Evolutionary conservation across 1,140 invertebrate genomes (phyloP), one percentile per base, ranked within the genome.

Genomic region (Heliconius eleuchia): DNA sequence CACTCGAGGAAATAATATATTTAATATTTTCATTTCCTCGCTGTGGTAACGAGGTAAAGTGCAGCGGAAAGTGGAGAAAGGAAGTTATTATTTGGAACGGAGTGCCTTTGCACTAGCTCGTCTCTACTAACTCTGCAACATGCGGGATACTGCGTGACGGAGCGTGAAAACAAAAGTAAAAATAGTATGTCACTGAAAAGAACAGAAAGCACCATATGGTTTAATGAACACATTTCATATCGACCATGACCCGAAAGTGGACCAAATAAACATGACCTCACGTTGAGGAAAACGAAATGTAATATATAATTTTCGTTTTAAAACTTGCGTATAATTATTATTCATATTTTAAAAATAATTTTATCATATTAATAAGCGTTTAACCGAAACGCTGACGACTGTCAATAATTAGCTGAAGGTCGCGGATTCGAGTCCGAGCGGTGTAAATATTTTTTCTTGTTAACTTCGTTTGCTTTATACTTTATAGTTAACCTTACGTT

Each of bases 201-300:
- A 57, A 11, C n/a, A 57, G 8, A 23, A 57, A 57, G 19, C 9
- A 57, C 55, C 74, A 76, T 76, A 76, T 76, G 74, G 57, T 39
- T 46, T 60, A 57, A 18, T 66, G 57, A 66, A 66, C 55, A 75
- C 55, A 76, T 66, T 66, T 46, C 11, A n/a, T 57, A 60, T 5
- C 13, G 57, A 4, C 74, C 73, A 37, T 76, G 74, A 76, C 74
- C 74, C 18, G 55, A 76, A 76, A 76, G 55, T 42, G 74, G 37
- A 74, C 73, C 8, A 76, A 57, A 76, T 76, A 66, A 57, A 57
- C 42, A 39, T 18, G 74, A 76, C 57, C 74, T 76, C 66, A 76
- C 23, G 66, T 66, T 46, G 16, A 76, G 74, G 74, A 70, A 76
- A 76, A 76, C 16, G 7, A 57, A 57, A 57, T 57, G n/a, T 57